These are phyloP conservation scores for Anneissia japonica DNA, from an alignment of 35 echinoderm and acorn worm species.

Conservation along the genomic window DNA sequence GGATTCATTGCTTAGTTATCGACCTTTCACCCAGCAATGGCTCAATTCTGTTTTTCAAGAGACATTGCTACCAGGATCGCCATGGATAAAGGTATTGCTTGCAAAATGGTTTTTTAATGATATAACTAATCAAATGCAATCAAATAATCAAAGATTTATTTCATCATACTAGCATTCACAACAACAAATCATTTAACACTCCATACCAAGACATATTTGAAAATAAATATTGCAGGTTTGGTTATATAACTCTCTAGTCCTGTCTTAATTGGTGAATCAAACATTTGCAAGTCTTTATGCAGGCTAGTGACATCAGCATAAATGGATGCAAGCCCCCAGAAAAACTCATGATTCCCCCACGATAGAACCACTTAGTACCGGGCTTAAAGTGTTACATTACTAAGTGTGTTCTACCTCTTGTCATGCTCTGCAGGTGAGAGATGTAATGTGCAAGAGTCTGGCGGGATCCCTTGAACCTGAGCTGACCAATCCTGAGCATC, in stretches of 20 bases:
- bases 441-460: background rate
- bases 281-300: background rate
- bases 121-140: too few relatives aligned
- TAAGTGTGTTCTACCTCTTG: background rate
- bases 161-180: too few relatives aligned
- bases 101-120: too few relatives aligned
- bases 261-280: background rate
- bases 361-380: too few relatives aligned
- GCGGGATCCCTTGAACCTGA: constrained; percentile 33
- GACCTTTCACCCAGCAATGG: constrained; percentile 51
- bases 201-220: too few relatives aligned
- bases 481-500: constrained; percentile 25
- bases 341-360: background rate
- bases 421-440: background rate
- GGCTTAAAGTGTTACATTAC: background rate
- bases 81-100: constrained; percentile 69
- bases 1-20: background rate
- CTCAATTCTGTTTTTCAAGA: constrained; percentile 64
- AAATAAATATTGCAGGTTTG: too few relatives aligned
- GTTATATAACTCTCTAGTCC: background rate
- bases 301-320: background rate
- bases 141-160: too few relatives aligned
- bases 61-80: constrained; percentile 61
- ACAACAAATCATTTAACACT: too few relatives aligned
- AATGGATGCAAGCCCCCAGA: background rate